These are phyloP conservation scores for Myrmecophaga tridactyla DNA, from an alignment of 2,113 vertebrate genomes.

Conservation along the genomic window DNA sequence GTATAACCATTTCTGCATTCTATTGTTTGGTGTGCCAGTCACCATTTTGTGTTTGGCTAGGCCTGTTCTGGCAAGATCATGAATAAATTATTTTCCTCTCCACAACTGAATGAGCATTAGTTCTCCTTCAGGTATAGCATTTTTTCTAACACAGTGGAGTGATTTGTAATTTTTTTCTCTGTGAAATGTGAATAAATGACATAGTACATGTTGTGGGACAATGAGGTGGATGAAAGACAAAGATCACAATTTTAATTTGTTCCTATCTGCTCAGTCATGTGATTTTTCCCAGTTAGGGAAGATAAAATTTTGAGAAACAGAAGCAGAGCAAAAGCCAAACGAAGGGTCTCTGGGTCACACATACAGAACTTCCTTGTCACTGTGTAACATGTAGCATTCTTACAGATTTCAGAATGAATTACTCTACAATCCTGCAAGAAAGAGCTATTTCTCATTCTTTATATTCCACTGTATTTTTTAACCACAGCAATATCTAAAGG, in stretches of 20 bases:
- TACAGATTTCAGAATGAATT: neutral
- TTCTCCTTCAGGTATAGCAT: too few relatives aligned
- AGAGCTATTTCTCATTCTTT: neutral
- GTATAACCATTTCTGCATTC: too few relatives aligned
- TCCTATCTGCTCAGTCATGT: neutral
- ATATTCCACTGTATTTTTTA: neutral
- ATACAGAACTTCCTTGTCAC: neutral
- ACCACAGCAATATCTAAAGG: neutral
- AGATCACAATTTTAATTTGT: neutral
- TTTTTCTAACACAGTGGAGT: too few relatives aligned
- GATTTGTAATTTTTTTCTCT: neutral
- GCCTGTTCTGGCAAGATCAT: too few relatives aligned
- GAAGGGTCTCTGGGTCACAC: neutral
- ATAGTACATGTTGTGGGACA: neutral
- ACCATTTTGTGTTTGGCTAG: too few relatives aligned
- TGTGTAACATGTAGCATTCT: slow-evolving; percentile 3
- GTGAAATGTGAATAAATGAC: neutral
- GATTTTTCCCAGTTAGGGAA: neutral
- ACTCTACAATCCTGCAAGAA: neutral
- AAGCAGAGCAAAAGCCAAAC: neutral
- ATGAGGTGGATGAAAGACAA: neutral
- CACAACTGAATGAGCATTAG: too few relatives aligned
- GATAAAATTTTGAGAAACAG: neutral
- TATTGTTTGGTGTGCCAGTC: too few relatives aligned
- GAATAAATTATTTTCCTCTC: too few relatives aligned